These are phyloP conservation scores for Shargacucullia verbasci DNA, from an alignment of 2,888 invertebrate genomes.

Conservation along the genomic window DNA sequence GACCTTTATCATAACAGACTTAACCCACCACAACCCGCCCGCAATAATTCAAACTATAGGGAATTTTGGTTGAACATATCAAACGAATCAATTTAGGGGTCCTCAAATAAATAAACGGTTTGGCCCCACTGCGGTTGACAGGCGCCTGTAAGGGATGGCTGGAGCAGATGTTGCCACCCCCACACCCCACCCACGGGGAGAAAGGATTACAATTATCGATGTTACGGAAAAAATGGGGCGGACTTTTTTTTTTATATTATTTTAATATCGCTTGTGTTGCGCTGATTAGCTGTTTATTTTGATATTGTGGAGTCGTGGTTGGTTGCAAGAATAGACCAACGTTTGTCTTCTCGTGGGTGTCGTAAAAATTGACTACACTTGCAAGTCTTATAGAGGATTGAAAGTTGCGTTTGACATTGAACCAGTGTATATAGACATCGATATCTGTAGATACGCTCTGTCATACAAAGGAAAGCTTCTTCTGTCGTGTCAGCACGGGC, in stretches of 20 bases:
- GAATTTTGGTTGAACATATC: constrained; percentile 63
- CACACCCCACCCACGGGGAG: constrained; percentile 38
- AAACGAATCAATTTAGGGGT: constrained; percentile 82
- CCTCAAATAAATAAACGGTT: constrained; percentile 77
- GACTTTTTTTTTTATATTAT: constrained; percentile 47
- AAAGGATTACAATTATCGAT: constrained; percentile 72
- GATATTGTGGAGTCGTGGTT: too few species aligned
- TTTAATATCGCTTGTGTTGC: constrained; percentile 50
- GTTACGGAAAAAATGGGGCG: constrained; percentile 52
- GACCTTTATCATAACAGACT: too few species aligned
- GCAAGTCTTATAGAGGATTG: too few species aligned
- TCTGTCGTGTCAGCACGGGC: too few species aligned
- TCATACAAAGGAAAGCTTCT: too few species aligned
- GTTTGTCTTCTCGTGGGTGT: too few species aligned
- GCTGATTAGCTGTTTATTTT: constrained; percentile 21
- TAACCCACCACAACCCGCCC: neutral
- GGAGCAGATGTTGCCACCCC: constrained; percentile 73
- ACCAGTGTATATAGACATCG: too few species aligned
- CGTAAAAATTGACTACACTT: too few species aligned
- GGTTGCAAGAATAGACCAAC: too few species aligned
- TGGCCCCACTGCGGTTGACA: constrained; percentile 79
- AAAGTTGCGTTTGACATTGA: too few species aligned
- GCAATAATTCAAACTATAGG: constrained; percentile 17
- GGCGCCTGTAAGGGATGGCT: constrained; percentile 80
- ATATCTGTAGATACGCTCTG: too few species aligned